Percentiles rank a stretch among this genome's conserved stretches.
phyloP scores from a whole-genome alignment of 92 coral and sea anemone genomes.

The Umimayanthus chanpuru region DNA sequence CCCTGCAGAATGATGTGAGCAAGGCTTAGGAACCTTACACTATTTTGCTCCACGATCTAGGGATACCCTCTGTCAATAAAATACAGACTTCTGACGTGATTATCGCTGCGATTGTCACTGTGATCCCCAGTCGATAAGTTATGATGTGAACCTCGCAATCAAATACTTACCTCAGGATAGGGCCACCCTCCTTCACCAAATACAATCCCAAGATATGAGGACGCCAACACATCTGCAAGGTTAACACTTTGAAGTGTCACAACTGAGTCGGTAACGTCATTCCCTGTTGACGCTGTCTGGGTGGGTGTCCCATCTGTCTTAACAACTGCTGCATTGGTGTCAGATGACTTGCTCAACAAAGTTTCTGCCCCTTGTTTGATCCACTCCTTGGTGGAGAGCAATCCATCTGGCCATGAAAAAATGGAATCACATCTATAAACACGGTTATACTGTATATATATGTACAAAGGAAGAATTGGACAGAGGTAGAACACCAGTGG shows the following conservation, averaged over 20 bases:
- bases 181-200: conserved; percentile 95
- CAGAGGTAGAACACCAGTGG: too few relatives aligned
- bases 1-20: too few relatives aligned
- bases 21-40: too few relatives aligned
- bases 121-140: background rate
- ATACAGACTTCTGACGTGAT: too few relatives aligned
- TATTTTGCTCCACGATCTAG: too few relatives aligned
- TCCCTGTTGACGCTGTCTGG: conserved; percentile 46
- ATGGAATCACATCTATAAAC: background rate
- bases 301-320: conserved; percentile 50
- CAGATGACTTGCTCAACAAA: conserved; percentile 16
- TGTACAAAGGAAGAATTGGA: too few relatives aligned
- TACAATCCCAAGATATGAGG: conserved; percentile 87
- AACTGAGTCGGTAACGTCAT: conserved; percentile 63
- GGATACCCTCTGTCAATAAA: too few relatives aligned
- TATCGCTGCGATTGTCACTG: background rate
- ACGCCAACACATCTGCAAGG: conserved; percentile 61
- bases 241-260: conserved; percentile 49
- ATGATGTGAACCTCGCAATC: background rate
- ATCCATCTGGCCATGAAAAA: conserved; percentile 59
- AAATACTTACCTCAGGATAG: conserved; percentile 85
- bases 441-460: too few relatives aligned
- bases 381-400: conserved; percentile 90
- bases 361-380: conserved; percentile 71
- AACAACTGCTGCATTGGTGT: conserved; percentile 14